phyloP scores from a whole-genome alignment of 2,113 vertebrate genomes.

The Pteropus alecto region DNA sequence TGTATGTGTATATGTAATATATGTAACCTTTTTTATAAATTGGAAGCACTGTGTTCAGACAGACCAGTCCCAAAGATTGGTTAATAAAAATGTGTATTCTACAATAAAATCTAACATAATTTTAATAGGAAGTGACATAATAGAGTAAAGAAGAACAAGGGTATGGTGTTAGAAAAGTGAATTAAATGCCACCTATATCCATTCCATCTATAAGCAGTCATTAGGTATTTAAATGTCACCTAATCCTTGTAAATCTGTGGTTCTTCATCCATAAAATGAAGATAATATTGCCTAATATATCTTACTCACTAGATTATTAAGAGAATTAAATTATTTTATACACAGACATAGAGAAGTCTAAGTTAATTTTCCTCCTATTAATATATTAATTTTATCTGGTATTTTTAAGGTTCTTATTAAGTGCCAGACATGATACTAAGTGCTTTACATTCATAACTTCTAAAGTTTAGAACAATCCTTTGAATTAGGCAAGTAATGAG shows the following conservation, averaged over 20 bases:
- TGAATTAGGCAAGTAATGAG: neutral
- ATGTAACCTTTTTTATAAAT: neutral
- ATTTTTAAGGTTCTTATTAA: neutral
- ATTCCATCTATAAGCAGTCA: neutral
- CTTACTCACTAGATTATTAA: conserved; percentile 1
- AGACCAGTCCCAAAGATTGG: neutral
- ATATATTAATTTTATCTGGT: neutral
- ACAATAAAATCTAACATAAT: neutral
- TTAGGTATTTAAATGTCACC: neutral
- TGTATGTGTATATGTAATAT: neutral
- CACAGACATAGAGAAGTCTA: neutral
- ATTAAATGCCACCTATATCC: neutral
- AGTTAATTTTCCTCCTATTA: neutral
- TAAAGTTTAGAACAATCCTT: neutral
- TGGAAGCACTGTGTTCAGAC: neutral
- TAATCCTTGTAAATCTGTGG: neutral
- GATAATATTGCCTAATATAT: neutral
- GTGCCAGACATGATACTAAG: neutral
- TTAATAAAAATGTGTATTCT: neutral
- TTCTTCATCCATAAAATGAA: neutral
- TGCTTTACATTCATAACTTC: neutral
- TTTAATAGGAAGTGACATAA: neutral
- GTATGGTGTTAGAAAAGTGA: neutral
- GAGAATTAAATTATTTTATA: conserved; percentile 13
- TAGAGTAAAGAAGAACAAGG: neutral